Conservation (phyloP, 2,797 vertebrate species). For the Coluber constrictor region DNA sequence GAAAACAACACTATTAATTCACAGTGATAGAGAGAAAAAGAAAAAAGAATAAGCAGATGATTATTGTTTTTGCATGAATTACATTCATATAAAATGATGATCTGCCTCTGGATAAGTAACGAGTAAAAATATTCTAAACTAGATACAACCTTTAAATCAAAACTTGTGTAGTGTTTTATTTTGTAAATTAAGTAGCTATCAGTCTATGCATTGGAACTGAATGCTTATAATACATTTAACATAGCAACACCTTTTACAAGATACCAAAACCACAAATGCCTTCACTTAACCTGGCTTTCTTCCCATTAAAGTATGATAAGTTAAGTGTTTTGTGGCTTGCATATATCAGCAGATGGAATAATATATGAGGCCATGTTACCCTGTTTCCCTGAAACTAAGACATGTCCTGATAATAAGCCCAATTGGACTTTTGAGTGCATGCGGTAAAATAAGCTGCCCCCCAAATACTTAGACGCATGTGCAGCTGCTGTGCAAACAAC, state of each 20-base stretch:
- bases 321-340: slow-evolving; percentile 12
- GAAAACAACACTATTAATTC: slow-evolving; percentile 67
- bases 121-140: not conserved
- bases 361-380: not conserved
- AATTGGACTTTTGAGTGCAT: no score
- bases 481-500: no score
- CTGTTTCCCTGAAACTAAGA: no score
- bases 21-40: slow-evolving; percentile 51
- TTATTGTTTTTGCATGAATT: slow-evolving; percentile 49
- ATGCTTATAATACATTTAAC: slow-evolving; percentile 2
- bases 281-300: slow-evolving; percentile 19
- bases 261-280: slow-evolving; percentile 24
- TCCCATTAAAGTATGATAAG: slow-evolving; percentile 10
- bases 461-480: no score
- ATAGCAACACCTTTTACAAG: slow-evolving; percentile 21
- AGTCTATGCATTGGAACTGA: not conserved
- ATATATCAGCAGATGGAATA: not conserved
- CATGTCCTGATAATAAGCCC: no score
- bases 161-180: not conserved
- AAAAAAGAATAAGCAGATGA: slow-evolving; percentile 41
- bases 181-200: not conserved
- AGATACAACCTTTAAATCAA: slow-evolving; percentile 23
- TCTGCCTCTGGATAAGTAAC: not conserved
- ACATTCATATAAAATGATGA: slow-evolving; percentile 33
- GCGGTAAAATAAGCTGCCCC: no score